Evolutionary conservation across 2,797 vertebrate genomes (phyloP).

Genomic region (Mergus octosetaceus): DNA sequence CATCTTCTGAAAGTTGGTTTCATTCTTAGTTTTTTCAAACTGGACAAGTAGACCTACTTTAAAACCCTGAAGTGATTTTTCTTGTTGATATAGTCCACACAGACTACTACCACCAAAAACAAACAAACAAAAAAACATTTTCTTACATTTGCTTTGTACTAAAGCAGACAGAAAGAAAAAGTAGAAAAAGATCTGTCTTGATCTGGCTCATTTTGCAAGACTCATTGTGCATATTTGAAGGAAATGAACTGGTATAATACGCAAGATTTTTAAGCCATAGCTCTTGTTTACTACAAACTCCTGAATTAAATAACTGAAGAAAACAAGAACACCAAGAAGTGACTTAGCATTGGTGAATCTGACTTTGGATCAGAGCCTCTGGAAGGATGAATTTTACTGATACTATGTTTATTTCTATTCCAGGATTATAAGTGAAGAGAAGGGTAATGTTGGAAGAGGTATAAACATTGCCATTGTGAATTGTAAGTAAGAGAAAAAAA

Average conservation of each 20-base stretch:
- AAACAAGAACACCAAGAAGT: neutral
- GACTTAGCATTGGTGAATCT: neutral
- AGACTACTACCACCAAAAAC: neutral
- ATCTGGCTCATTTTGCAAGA: neutral
- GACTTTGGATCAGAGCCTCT: neutral
- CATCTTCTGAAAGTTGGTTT: neutral
- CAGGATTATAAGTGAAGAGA: slow-evolving; percentile 72
- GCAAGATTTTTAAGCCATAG: neutral
- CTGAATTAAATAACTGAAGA: neutral
- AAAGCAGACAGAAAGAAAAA: too few relatives aligned
- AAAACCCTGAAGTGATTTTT: neutral
- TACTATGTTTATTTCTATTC: slow-evolving; percentile 27
- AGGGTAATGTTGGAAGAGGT: slow-evolving; percentile 66
- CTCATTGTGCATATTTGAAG: neutral
- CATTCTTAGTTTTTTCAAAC: neutral
- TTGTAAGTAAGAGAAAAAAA: slow-evolving; percentile 71
- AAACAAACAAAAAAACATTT: too few relatives aligned
- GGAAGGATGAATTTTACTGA: neutral
- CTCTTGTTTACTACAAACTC: neutral
- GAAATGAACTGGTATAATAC: neutral
- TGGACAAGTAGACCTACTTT: neutral
- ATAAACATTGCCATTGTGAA: slow-evolving; percentile 78
- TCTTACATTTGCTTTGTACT: too few relatives aligned
- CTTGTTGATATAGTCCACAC: neutral
- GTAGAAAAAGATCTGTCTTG: neutral